Conservation (phyloP, 2,888 invertebrate genomes). For the Scaptomyza tumidula region DNA sequence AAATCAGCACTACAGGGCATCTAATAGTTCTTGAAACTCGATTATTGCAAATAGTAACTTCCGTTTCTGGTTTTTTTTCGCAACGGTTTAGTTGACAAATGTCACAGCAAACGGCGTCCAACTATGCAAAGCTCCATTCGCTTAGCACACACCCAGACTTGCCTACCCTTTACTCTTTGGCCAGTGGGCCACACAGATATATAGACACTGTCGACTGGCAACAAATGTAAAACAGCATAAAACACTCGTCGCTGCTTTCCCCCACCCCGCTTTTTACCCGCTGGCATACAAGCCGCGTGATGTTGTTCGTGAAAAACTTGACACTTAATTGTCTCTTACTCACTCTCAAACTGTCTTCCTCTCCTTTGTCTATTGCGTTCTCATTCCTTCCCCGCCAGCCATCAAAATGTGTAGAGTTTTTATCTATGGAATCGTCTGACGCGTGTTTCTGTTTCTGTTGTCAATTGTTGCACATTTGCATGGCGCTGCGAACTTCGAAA, state of each 20-base stretch:
- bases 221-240: slow-evolving; percentile 67
- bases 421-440: slow-evolving; percentile 53
- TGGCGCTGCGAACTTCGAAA: slow-evolving; percentile 30
- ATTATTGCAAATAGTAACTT: slow-evolving; percentile 26
- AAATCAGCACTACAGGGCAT: slow-evolving; percentile 1
- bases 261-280: not conserved
- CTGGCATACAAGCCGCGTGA: slow-evolving; percentile 30
- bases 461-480: slow-evolving; percentile 75
- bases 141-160: not conserved
- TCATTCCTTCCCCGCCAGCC: not conserved
- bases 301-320: slow-evolving; percentile 74
- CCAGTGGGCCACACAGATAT: not conserved
- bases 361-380: not conserved
- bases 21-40: not conserved
- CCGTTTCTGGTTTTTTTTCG: slow-evolving; percentile 35
- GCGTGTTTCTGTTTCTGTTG: slow-evolving; percentile 72
- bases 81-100: slow-evolving; percentile 65
- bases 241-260: slow-evolving; percentile 50
- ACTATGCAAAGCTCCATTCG: slow-evolving; percentile 31
- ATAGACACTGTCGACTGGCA: slow-evolving; percentile 34
- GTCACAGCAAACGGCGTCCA: slow-evolving; percentile 56
- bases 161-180: not conserved
- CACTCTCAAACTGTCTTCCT: slow-evolving; percentile 19
- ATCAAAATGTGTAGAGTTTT: slow-evolving; percentile 10
- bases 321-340: slow-evolving; percentile 70